phyloP scores from a whole-genome alignment of 2,113 vertebrate species.

The Uropsilus gracilis region DNA sequence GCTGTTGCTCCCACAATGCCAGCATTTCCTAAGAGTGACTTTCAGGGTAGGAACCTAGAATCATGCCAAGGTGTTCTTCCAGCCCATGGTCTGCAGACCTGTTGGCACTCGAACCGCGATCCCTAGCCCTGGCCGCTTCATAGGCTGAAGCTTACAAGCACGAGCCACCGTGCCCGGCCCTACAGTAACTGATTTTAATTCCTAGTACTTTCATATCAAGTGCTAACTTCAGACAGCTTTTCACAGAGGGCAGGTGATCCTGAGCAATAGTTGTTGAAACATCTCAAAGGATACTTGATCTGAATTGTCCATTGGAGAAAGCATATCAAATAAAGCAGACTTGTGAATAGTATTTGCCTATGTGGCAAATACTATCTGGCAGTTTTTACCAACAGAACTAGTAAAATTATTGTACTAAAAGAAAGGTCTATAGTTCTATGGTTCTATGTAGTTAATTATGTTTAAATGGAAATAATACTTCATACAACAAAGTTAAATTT shows the following conservation, averaged over 20 bases:
- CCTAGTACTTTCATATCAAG: slow-evolving; percentile 7
- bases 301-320: slow-evolving; percentile 14
- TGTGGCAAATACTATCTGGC: background rate
- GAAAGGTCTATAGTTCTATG: background rate
- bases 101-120: too few species aligned
- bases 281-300: slow-evolving; percentile 9
- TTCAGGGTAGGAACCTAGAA: too few species aligned
- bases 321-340: background rate
- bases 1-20: too few species aligned
- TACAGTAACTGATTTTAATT: background rate
- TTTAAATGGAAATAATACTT: slow-evolving; percentile 1
- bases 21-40: too few species aligned
- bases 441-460: background rate
- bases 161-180: too few species aligned
- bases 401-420: background rate
- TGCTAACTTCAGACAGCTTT: background rate
- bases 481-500: slow-evolving; percentile 25
- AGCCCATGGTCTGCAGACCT: too few species aligned
- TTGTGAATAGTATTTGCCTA: background rate
- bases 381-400: background rate
- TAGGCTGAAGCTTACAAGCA: too few species aligned
- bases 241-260: background rate
- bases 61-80: too few species aligned
- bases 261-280: slow-evolving; percentile 19
- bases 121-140: too few species aligned